Percentiles rank a stretch among this genome's conserved stretches.
phyloP scores from a whole-genome alignment of 1,140 invertebrate species.

The Zaprionus kolodkinae region DNA sequence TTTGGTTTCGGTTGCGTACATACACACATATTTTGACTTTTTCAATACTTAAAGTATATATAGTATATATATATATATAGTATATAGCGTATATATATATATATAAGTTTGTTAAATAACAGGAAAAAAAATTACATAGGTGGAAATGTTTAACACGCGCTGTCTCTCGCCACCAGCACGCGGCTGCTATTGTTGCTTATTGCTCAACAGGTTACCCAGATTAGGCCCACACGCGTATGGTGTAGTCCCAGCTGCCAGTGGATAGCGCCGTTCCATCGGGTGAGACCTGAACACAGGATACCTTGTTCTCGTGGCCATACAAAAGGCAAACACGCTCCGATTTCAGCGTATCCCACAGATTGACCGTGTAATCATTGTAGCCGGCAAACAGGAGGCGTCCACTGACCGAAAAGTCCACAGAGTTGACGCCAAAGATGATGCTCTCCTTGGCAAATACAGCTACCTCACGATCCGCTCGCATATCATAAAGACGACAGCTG shows the following conservation, averaged over 20 bases:
- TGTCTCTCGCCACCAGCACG: not conserved
- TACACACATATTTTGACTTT: constrained; percentile 29
- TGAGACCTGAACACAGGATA: constrained; percentile 96
- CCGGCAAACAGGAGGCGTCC: constrained; percentile 98
- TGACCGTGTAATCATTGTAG: constrained; percentile 99
- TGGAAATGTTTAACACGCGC: constrained; percentile 37
- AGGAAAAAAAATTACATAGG: constrained; percentile 27
- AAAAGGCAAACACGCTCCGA: constrained; percentile 94
- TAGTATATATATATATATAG: constrained; percentile 10
- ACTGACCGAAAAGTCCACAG: constrained; percentile 98
- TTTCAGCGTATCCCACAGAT: constrained; percentile 99
- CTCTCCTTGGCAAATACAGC: constrained; percentile 98
- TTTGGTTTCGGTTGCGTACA: constrained; percentile 45
- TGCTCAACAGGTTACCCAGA: constrained; percentile 19
- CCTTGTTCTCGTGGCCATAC: constrained; percentile 99
- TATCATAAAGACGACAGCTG: constrained; percentile 98
- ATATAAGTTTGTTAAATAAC: constrained; percentile 23
- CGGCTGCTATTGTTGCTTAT: not conserved
- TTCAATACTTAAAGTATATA: constrained; percentile 46
- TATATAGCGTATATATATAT: constrained; percentile 20
- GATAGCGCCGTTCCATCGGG: constrained; percentile 99
- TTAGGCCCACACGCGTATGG: constrained; percentile 90
- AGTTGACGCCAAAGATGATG: constrained; percentile 99
- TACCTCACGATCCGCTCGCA: constrained; percentile 98
- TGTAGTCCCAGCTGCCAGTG: constrained; percentile 99